Conservation (phyloP, 2,113 vertebrate species). For the Bufo bufo region DNA sequence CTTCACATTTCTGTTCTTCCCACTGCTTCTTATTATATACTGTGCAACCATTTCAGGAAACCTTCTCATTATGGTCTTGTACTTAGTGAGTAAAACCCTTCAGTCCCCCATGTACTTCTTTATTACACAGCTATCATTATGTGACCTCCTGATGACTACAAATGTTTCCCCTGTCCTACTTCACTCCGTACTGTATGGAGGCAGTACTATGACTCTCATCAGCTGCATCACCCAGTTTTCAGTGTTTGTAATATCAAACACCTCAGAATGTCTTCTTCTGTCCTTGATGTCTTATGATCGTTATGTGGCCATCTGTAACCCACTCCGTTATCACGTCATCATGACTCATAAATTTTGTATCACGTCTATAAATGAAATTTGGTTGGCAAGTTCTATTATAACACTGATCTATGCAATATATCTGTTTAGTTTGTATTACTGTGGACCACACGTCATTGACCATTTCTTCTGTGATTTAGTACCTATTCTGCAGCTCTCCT, state of each 20-base stretch:
- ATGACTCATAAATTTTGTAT: slow-evolving; percentile 30
- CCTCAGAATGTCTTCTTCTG: slow-evolving; percentile 31
- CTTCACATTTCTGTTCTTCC: neutral
- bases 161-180: slow-evolving; percentile 14
- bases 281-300: too few relatives aligned
- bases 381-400: neutral
- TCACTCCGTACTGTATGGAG: neutral
- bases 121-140: slow-evolving; percentile 11
- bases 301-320: too few relatives aligned
- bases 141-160: slow-evolving; percentile 24
- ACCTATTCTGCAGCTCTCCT: slow-evolving; percentile 2
- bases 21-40: slow-evolving; percentile 22
- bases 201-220: slow-evolving; percentile 32
- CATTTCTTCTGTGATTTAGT: slow-evolving; percentile 7
- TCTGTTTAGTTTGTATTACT: neutral
- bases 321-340: slow-evolving; percentile 42
- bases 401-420: neutral
- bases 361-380: neutral
- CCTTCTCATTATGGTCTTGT: neutral
- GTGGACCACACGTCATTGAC: slow-evolving; percentile 16
- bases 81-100: neutral
- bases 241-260: neutral
- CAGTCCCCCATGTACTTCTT: slow-evolving; percentile 46
- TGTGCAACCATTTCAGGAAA: neutral
- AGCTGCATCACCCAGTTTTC: slow-evolving; percentile 60